Evolutionary conservation across 2,113 vertebrate genomes (phyloP), one percentile per base, ranked within the genome.

Genomic region (Rafetus swinhoei): DNA sequence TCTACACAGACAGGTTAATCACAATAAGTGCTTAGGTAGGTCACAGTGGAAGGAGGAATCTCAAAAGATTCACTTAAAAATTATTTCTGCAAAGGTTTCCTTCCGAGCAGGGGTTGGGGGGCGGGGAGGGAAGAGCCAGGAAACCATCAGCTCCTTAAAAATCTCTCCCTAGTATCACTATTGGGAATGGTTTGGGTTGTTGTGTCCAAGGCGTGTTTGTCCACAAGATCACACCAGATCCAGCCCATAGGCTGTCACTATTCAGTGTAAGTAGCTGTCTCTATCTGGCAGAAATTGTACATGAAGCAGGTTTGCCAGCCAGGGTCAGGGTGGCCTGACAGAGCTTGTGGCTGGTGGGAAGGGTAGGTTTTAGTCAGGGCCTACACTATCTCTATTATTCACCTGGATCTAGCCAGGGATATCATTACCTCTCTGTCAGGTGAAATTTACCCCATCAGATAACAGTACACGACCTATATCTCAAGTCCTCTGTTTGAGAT

Each of bases 121-220:
- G 54, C 84, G 8, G 21, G 56, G 56, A 57, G 21, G 24, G 56
- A 57, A 74, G 39, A 11, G 6, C 6, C 53, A 77, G 85, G n/a
- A 93, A 8, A 55, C 32, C 92, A 53, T 81, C 82, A 90, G 57
- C 72, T 56, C 69, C 22, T 9, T 39, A 84, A 94, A 95, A 76
- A 9, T 16, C 74, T 93, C 35, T 45, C 22, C 21, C 56, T 76
- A 62, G 56, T 16, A 1, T 83, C 59, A 32, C 0, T 0, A 27
- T 18, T 59, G 89, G 50, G 72, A 76, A 45, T 25, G 22, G 72
- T 10, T 22, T 76, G 39, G 10, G 22, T 76, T 45, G 21, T 7
- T 45, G 39, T 25, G 24, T 50, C 72, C 72, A 39, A 25, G 72
- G 22, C 39, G 45, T 24, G 11, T 45, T 76, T 76, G 72, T 21